phyloP scores from a whole-genome alignment of 2,113 vertebrate species.

The Psittacus erithacus region DNA sequence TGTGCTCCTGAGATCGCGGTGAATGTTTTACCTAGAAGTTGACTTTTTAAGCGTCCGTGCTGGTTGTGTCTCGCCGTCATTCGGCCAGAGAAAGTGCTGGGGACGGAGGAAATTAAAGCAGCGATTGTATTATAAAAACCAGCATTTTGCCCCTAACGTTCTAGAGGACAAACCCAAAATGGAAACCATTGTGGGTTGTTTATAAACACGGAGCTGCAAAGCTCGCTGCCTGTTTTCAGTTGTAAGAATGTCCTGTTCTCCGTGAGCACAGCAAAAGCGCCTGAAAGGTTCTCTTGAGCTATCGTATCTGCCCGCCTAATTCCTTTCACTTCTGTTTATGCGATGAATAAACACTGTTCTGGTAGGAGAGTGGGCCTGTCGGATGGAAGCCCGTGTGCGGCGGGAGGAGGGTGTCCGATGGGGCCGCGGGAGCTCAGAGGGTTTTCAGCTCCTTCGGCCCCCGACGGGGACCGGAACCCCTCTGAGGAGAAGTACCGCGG shows the following conservation, averaged over 20 bases:
- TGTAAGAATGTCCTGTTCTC: not conserved
- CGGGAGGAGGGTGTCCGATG: not conserved
- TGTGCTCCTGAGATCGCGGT: not conserved
- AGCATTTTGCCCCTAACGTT: not conserved
- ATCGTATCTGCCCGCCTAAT: not conserved
- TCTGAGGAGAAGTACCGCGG: not conserved
- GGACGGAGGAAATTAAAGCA: not conserved
- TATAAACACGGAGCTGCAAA: fast-evolving
- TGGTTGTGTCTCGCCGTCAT: not conserved
- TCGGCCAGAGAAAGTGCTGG: not conserved
- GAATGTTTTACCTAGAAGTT: not conserved
- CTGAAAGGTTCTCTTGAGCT: not conserved
- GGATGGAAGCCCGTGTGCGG: not conserved
- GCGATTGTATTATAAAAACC: not conserved
- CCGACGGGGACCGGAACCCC: not conserved
- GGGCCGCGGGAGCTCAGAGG: fast-evolving
- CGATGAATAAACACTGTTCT: not conserved
- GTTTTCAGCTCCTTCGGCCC: not conserved
- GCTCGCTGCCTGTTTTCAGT: not conserved
- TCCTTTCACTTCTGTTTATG: not conserved
- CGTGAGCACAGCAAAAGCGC: not conserved
- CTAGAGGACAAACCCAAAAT: not conserved
- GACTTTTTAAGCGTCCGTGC: not conserved
- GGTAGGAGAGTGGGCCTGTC: not conserved
- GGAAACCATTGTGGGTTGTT: not conserved